phyloP scores from a whole-genome alignment of 37 sponge, comb jelly and placozoan genomes.

The Spongilla lacustris region DNA sequence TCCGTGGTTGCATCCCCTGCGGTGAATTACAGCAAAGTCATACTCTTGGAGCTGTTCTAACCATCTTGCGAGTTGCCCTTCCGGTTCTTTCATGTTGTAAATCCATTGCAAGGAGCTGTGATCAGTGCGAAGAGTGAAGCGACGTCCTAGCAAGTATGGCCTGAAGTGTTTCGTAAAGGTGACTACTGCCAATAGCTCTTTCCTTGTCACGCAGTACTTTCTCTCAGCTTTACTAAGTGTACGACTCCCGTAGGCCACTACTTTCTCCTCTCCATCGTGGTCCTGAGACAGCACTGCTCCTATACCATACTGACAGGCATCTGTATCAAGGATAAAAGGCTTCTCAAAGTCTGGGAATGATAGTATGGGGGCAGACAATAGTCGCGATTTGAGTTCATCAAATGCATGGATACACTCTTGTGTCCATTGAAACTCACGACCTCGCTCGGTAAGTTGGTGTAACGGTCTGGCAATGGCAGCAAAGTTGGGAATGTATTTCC shows the following conservation, averaged over 20 bases:
- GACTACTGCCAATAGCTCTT: slow-evolving; percentile 42
- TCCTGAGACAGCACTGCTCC: slow-evolving; percentile 46
- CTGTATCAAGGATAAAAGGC: slow-evolving; percentile 29
- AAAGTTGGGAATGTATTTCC: slow-evolving; percentile 15
- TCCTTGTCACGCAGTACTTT: slow-evolving; percentile 29
- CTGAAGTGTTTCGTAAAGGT: slow-evolving; percentile 7
- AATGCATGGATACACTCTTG: slow-evolving; percentile 15
- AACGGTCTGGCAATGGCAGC: slow-evolving; percentile 21
- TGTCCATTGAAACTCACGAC: slow-evolving; percentile 21
- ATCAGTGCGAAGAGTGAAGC: slow-evolving; percentile 22
- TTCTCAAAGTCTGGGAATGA: slow-evolving; percentile 21
- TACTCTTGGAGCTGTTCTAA: slow-evolving; percentile 29
- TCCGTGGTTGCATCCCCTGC: slow-evolving; percentile 20
- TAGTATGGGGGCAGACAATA: slow-evolving; percentile 11
- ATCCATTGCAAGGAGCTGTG: slow-evolving; percentile 37
- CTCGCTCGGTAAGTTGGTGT: slow-evolving; percentile 2
- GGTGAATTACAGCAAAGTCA: slow-evolving; percentile 32
- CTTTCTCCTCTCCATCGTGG: slow-evolving; percentile 13
- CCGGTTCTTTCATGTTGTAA: slow-evolving; percentile 23
- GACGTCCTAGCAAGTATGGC: slow-evolving; percentile 9
- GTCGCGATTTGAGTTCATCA: background rate
- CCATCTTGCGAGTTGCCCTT: slow-evolving; percentile 44
- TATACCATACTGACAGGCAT: slow-evolving; percentile 21
- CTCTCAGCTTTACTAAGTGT: slow-evolving; percentile 14
- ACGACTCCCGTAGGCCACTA: slow-evolving; percentile 30